phyloP scores from a whole-genome alignment of 2,113 vertebrate genomes.

The Balaenoptera acutorostrata region DNA sequence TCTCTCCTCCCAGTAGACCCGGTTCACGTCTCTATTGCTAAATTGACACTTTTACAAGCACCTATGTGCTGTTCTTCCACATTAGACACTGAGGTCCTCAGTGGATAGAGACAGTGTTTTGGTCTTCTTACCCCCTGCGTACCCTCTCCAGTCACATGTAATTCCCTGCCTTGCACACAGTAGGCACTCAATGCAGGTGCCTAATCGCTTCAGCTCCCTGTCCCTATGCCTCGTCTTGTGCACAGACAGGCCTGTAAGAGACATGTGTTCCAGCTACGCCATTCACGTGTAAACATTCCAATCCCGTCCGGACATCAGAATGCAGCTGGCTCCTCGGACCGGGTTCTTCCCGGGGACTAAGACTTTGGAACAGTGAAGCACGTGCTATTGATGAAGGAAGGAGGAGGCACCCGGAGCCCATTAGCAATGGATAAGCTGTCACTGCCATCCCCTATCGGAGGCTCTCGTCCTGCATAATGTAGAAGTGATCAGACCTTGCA shows the following conservation, averaged over 20 bases:
- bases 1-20: background rate
- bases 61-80: background rate
- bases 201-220: background rate
- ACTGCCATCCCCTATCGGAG: background rate
- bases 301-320: background rate
- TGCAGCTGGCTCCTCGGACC: background rate
- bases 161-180: background rate
- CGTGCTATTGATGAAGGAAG: background rate
- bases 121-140: background rate
- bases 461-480: background rate
- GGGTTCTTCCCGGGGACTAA: background rate
- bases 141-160: background rate
- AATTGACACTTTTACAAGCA: background rate
- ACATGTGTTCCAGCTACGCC: background rate
- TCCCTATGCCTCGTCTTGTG: background rate
- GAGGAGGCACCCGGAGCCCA: background rate
- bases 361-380: background rate
- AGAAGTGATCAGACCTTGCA: background rate
- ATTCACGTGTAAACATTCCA: background rate
- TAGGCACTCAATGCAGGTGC: background rate
- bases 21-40: background rate
- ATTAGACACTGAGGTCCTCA: background rate
- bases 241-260: background rate
- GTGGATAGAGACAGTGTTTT: background rate
- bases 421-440: background rate